Evolutionary conservation across 2,797 vertebrate genomes (phyloP).

Genomic region (Arnoldichthys spilopterus): DNA sequence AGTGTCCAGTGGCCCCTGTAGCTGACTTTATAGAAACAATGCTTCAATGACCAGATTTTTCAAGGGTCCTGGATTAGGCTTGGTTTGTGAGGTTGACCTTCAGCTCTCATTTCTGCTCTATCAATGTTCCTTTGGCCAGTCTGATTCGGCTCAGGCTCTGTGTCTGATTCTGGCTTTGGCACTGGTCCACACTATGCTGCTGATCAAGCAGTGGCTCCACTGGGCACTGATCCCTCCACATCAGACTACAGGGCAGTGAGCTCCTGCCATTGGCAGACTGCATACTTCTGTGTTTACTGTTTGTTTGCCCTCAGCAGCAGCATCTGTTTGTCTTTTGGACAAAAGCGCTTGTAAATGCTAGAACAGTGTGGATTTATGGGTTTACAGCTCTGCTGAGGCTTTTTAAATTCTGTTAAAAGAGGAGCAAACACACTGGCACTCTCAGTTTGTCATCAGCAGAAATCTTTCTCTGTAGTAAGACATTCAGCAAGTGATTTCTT

Average conservation of each 20-base stretch:
- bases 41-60: neutral
- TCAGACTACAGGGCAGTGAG: slow-evolving; percentile 9
- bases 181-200: neutral
- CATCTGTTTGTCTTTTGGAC: slow-evolving; percentile 39
- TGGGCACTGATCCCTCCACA: neutral
- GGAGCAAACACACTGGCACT: neutral
- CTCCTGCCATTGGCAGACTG: neutral
- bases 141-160: neutral
- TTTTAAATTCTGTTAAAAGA: slow-evolving; percentile 34
- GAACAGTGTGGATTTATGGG: slow-evolving; percentile 21
- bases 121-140: neutral
- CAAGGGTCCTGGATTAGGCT: neutral
- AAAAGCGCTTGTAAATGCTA: slow-evolving; percentile 17
- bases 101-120: neutral
- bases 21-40: neutral
- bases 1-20: neutral
- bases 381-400: slow-evolving; percentile 14
- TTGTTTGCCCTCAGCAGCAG: slow-evolving; percentile 27
- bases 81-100: neutral
- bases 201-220: slow-evolving; percentile 5
- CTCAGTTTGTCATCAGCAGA: neutral
- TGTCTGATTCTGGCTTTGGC: neutral
- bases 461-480: slow-evolving; percentile 3
- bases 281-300: slow-evolving; percentile 23
- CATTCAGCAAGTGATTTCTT: neutral